These are phyloP conservation scores for Smutsia temminckii DNA, from an alignment of 2,797 vertebrate species.

Conservation along the genomic window DNA sequence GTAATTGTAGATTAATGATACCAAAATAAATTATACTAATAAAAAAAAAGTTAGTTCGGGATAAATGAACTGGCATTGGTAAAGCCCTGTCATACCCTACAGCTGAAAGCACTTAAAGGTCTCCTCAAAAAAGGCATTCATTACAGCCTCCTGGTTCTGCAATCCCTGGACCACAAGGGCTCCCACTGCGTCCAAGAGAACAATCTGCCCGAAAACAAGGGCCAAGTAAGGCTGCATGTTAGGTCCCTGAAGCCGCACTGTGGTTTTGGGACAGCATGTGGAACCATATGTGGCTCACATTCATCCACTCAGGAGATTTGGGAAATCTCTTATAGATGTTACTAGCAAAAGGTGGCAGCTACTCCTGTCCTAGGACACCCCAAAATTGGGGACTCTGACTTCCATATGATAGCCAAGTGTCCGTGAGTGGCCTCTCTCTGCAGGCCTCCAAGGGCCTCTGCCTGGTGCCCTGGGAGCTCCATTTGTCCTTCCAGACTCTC, in stretches of 20 bases:
- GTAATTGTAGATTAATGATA: too few relatives aligned
- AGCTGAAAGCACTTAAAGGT: not conserved
- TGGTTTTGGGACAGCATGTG: not conserved
- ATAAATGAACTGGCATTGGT: not conserved
- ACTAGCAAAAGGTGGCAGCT: not conserved
- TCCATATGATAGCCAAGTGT: accelerated
- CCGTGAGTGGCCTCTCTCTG: accelerated
- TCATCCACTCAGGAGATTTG: not conserved
- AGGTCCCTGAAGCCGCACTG: not conserved
- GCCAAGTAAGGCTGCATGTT: not conserved
- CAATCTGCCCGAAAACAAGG: too few relatives aligned
- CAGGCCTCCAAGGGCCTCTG: accelerated
- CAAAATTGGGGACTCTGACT: not conserved
- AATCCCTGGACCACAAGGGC: not conserved
- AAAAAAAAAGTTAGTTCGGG: not conserved
- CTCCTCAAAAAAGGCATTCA: not conserved
- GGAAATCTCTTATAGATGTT: not conserved
- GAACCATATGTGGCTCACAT: not conserved
- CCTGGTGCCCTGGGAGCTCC: too few relatives aligned
- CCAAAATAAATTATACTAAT: too few relatives aligned
- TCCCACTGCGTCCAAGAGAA: not conserved
- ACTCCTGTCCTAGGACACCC: not conserved
- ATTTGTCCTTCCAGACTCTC: not conserved
- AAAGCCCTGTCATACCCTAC: not conserved
- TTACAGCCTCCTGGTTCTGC: not conserved